Evolutionary conservation across 1,140 invertebrate genomes (phyloP).

Genomic region (Drosophila kanapiae): DNA sequence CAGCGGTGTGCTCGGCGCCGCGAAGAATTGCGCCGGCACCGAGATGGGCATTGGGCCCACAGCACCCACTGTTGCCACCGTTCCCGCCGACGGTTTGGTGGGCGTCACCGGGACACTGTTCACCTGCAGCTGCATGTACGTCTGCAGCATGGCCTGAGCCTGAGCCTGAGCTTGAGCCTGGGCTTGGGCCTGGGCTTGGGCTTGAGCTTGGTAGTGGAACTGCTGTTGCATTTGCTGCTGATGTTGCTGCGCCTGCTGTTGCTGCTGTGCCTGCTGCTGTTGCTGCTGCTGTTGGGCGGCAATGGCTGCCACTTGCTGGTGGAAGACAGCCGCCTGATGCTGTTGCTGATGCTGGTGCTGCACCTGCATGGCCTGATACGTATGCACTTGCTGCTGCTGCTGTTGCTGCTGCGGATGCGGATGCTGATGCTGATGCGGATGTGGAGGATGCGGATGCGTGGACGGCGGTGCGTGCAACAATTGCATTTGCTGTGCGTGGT

Average conservation of each 20-base stretch:
- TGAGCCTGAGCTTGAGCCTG: conserved; percentile 61
- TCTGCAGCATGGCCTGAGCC: conserved; percentile 79
- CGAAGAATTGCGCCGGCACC: conserved; percentile 63
- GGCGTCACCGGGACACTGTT: conserved; percentile 75
- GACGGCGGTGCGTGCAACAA: conserved; percentile 82
- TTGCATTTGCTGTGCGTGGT: conserved; percentile 85
- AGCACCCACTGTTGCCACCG: conserved; percentile 17
- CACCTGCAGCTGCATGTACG: conserved; percentile 82
- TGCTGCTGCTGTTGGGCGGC: conserved; percentile 55
- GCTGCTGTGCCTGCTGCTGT: conserved; percentile 33
- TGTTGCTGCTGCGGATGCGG: conserved; percentile 70
- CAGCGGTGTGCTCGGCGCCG: conserved; percentile 72
- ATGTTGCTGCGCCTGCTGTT: conserved; percentile 57
- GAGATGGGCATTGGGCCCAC: conserved; percentile 39
- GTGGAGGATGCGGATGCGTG: conserved; percentile 76
- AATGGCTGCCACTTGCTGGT: conserved; percentile 61
- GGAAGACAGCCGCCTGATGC: conserved; percentile 55
- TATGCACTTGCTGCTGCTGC: conserved; percentile 61
- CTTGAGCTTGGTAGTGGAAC: conserved; percentile 62
- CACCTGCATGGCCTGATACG: conserved; percentile 44
- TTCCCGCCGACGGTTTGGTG: conserved; percentile 60
- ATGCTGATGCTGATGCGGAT: conserved; percentile 64
- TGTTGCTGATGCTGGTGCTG: conserved; percentile 61
- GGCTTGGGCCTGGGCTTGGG: conserved; percentile 41
- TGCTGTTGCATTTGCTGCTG: conserved; percentile 70